Base-by-base conservation (phyloP, 2,888 invertebrate species). In the Diadegma fenestrale region DNA sequence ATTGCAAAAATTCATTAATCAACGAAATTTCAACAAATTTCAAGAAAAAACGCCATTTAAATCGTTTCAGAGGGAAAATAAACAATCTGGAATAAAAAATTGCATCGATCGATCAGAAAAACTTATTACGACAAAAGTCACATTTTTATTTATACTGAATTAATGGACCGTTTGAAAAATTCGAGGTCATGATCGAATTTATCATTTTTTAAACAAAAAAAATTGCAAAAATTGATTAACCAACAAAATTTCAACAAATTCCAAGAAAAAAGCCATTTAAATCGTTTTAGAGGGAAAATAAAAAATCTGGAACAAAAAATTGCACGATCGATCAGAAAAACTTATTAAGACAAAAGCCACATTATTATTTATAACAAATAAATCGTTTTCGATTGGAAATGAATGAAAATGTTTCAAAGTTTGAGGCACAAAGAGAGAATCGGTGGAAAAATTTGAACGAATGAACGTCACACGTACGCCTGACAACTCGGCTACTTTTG, bases 401-500 rank as follows among this genome's bases (percentile, higher is more conserved):
- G n/a, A 19, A 51, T 19, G 0, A 2, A 7, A 54, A 54, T 22
- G 12, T 54, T 54, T 51, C 10, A 10, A 51, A 19, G n/a, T 51
- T 54, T 54, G 0, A 10, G 22, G 1, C 0, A 14, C 26, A 14
- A 51, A n/a, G 2, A 58, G 26, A 26, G 2, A 14, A 58, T 58
- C 14, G 26, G 5, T 2, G 26, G 14, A 58, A 64, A 22, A 64
- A 14, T 26, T 64, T 10, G 14, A 51, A 43, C 14, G 14, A 12
- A 17, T 37, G 12, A 61, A n/a, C n/a, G 33, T 22, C 8, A 22
- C 6, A 64, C 76, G 22, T 12, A 1, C 12, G 30, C 19, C 19
- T 64, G 64, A 37, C 48, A 37, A 76, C 33, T 64, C 26, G 0
- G n/a, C 26, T 51, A 10, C 43, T 79, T 61, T 82, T 72, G 61